Conservation (phyloP, 2,888 invertebrate genomes). For the Alcis repandata region DNA sequence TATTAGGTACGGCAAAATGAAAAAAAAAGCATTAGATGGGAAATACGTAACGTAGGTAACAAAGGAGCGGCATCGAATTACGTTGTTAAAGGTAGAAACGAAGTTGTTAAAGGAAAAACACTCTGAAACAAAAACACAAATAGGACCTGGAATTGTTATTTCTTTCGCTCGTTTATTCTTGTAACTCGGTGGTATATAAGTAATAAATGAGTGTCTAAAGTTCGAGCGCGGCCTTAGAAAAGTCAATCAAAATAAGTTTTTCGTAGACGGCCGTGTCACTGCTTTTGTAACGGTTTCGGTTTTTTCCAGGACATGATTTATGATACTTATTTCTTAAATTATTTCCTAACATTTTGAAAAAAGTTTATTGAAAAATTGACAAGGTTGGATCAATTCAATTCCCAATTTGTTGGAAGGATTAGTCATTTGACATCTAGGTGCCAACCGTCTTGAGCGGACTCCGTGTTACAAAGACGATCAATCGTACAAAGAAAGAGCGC, state of each 20-base stretch:
- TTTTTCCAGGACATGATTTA: slow-evolving; percentile 26
- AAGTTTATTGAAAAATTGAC: no score
- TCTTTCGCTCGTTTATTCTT: slow-evolving; percentile 49
- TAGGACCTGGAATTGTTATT: slow-evolving; percentile 46
- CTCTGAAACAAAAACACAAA: slow-evolving; percentile 47
- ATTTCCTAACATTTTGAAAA: background rate
- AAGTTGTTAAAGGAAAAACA: slow-evolving; percentile 43
- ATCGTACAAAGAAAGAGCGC: no score
- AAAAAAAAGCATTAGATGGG: slow-evolving; percentile 45
- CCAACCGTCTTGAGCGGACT: no score
- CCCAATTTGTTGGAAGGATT: no score
- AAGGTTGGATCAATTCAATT: no score
- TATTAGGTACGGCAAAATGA: slow-evolving; percentile 40
- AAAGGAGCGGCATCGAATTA: slow-evolving; percentile 47
- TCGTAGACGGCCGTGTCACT: slow-evolving; percentile 10
- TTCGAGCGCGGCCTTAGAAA: slow-evolving; percentile 43
- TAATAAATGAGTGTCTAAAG: slow-evolving; percentile 56
- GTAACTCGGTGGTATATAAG: slow-evolving; percentile 46
- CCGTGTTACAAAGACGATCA: no score
- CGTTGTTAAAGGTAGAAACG: slow-evolving; percentile 43
- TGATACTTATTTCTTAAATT: slow-evolving; percentile 2
- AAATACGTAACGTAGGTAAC: slow-evolving; percentile 41
- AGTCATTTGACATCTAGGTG: no score
- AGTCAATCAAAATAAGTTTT: slow-evolving; percentile 48
- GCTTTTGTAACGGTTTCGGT: slow-evolving; percentile 13